Evolutionary conservation across 2,113 vertebrate genomes (phyloP).

Genomic region (Urocolius indicus): DNA sequence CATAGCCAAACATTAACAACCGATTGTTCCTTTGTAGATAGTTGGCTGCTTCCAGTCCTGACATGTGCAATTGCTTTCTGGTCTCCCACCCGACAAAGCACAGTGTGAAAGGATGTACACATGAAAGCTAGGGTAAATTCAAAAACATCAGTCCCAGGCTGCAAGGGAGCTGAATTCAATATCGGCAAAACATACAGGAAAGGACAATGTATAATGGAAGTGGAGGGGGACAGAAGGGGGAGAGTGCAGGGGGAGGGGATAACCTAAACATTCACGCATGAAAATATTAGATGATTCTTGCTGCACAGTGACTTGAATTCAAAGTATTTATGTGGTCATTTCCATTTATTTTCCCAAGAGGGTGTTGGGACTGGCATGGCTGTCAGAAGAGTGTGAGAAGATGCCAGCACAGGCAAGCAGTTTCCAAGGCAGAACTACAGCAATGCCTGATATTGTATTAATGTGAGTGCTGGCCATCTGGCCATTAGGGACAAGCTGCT

Average conservation of each 20-base stretch:
- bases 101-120: conserved; percentile 69
- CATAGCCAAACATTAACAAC: conserved; percentile 30
- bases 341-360: conserved; percentile 73
- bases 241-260: background rate
- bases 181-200: conserved; percentile 47
- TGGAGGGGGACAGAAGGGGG: background rate
- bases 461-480: conserved; percentile 78
- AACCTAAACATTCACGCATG: conserved; percentile 3
- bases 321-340: conserved; percentile 73
- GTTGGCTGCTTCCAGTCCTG: conserved; percentile 55
- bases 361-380: conserved; percentile 60
- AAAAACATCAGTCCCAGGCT: conserved; percentile 21
- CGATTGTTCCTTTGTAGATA: conserved; percentile 35
- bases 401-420: conserved; percentile 79
- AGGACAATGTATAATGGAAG: conserved; percentile 22
- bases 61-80: conserved; percentile 31
- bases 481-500: conserved; percentile 69
- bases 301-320: conserved; percentile 77
- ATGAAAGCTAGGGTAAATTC: conserved; percentile 38
- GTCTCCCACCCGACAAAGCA: conserved; percentile 28
- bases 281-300: conserved; percentile 56
- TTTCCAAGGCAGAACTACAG: conserved; percentile 79
- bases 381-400: conserved; percentile 70
- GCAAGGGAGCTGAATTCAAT: conserved; percentile 16
- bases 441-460: conserved; percentile 73